Evolutionary conservation across 1,140 invertebrate species (phyloP), one percentile per base, ranked within the genome.

Genomic region (Magallana gigas): DNA sequence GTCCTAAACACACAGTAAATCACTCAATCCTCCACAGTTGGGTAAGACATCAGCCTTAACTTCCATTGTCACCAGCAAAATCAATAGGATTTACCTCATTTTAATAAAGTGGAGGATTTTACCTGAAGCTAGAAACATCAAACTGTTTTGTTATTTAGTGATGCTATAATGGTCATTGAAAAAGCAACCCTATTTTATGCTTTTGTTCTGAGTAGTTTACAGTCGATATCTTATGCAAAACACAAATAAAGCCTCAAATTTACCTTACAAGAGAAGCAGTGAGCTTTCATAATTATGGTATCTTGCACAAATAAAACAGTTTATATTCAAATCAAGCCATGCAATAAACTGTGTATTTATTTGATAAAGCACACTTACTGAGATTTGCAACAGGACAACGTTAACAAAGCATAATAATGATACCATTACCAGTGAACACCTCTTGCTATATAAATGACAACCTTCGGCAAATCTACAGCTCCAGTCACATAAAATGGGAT

Each of bases 401-500:
- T 29, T 76, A 36, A 76, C 68, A 64, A 18, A 64, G 60, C 60
- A 64, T 64, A 16, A 64, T 18, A 48, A 48, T 48, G 16, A 64
- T 64, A 64, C 18, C 16, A 64, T 64, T 36, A 36, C 23, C 68
- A 29, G 23, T 23, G 11, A 71, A 71, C 64, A 71, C 64, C 18
- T 76, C 68, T 11, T 36, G 68, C 36, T 76, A 36, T 76, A 76
- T 76, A 76, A 76, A 76, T 36, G 68, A 29, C 68, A 76, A 23
- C 9, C 23, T 12, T 76, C 68, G 11, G 23, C 23, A 76, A 18
- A 9, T 76, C 68, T 76, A 29, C 23, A 29, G 68, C 36, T 29
- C 23, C 68, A 76, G 68, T 76, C 68, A 76, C 68, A 29, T 29
- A 76, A 23, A 76, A 76, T 76, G 68, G 23, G 68, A 76, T 76